Conservation (phyloP, 2,797 vertebrate genomes). For the Okamejei kenojei region DNA sequence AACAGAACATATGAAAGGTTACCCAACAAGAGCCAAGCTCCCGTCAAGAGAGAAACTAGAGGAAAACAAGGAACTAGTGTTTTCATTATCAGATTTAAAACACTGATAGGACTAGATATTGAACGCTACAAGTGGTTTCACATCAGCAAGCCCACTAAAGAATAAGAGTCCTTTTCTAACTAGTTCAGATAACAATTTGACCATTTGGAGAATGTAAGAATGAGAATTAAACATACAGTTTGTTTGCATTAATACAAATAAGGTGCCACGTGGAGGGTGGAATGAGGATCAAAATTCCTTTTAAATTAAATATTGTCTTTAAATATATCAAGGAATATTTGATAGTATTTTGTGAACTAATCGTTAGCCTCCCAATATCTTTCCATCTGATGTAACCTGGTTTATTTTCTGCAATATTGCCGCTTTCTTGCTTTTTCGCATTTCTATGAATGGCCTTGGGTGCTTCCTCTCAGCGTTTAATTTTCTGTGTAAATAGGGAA, state of each 20-base stretch:
- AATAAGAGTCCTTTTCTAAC: neutral
- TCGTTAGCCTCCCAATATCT: neutral
- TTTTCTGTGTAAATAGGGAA: constrained; percentile 31
- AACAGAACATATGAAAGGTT: neutral
- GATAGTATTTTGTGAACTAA: constrained; percentile 21
- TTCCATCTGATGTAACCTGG: constrained; percentile 1
- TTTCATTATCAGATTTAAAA: neutral
- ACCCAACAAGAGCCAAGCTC: neutral
- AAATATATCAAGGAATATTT: neutral
- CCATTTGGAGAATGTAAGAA: neutral
- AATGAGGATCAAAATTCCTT: constrained; percentile 11
- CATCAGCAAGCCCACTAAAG: neutral
- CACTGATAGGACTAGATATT: neutral
- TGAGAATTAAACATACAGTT: neutral
- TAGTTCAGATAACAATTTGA: neutral
- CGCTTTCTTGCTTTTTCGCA: constrained; percentile 10
- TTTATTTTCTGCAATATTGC: constrained; percentile 36
- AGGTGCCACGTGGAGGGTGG: neutral
- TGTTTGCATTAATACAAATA: neutral
- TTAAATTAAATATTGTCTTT: constrained; percentile 10
- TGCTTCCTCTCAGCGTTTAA: constrained; percentile 20
- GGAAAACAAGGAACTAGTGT: neutral
- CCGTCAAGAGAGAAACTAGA: neutral
- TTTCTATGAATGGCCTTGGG: neutral
- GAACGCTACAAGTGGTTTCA: neutral